Percentiles rank a stretch among this genome's conserved stretches.
Evolutionary conservation across 2,888 invertebrate genomes (phyloP).

Genomic region (Conus canariensis): DNA sequence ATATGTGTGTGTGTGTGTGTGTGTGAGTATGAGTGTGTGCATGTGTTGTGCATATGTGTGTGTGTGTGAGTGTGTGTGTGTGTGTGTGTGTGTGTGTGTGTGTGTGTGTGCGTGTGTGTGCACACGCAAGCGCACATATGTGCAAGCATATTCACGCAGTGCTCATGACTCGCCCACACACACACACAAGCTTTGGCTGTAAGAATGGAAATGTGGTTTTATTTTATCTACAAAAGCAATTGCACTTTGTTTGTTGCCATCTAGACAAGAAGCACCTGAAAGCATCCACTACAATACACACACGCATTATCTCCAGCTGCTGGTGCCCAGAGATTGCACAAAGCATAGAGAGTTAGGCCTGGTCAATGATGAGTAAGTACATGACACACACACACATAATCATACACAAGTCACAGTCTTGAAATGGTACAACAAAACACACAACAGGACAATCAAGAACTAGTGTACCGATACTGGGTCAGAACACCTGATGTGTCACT

Average conservation of each 20-base stretch:
- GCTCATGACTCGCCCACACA: neutral
- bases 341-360: neutral
- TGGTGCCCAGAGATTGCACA: neutral
- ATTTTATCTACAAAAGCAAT: conserved; percentile 35
- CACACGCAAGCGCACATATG: neutral
- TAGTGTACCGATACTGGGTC: too few species aligned
- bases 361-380: neutral
- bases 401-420: neutral
- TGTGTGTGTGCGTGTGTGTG: neutral
- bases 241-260: conserved; percentile 37
- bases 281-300: conserved; percentile 3
- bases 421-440: neutral
- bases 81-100: conserved; percentile 8
- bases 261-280: conserved; percentile 42
- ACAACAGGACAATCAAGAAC: neutral
- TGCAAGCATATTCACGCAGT: neutral
- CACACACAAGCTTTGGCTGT: neutral
- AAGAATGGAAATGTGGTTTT: conserved; percentile 34
- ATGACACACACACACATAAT: neutral
- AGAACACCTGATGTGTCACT: too few species aligned
- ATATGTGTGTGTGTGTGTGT: neutral
- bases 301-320: neutral
- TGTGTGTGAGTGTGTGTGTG: neutral
- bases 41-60: neutral
- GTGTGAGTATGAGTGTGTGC: too few species aligned